Conservation (phyloP, 2,888 invertebrate species). For the Acheta domesticus region DNA sequence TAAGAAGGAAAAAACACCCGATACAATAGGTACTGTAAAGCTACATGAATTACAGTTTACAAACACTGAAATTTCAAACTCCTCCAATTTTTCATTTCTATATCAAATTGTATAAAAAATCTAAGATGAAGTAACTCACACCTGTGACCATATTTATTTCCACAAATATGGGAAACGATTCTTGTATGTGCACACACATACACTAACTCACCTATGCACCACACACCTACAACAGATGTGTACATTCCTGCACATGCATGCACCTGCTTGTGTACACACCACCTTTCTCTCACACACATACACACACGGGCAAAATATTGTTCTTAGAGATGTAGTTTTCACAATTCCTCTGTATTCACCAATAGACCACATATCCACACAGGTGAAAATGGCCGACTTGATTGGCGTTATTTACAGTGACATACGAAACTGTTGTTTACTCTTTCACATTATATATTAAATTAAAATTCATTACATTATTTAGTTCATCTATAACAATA, state of each 20-base stretch:
- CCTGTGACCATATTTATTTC: not conserved
- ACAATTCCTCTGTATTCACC: not conserved
- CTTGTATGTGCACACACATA: too few species aligned
- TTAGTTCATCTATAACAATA: not conserved
- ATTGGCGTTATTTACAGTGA: not conserved
- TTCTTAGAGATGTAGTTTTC: not conserved
- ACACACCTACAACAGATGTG: too few species aligned
- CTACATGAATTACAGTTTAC: not conserved
- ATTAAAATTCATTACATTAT: not conserved
- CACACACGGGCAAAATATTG: not conserved
- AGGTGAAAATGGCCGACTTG: not conserved
- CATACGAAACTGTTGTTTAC: not conserved
- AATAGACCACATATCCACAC: not conserved
- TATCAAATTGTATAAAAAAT: slow-evolving; percentile 5
- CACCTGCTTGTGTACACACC: too few species aligned
- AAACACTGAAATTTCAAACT: not conserved
- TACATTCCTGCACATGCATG: too few species aligned
- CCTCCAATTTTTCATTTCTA: not conserved
- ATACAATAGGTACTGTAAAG: not conserved
- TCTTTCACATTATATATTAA: not conserved
- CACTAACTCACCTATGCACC: too few species aligned
- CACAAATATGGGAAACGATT: too few species aligned
- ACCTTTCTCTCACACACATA: not conserved
- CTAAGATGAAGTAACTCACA: not conserved
- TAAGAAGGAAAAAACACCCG: too few species aligned